Conservation (phyloP, 2,797 vertebrate species). For the Rhodeus uyekii region DNA sequence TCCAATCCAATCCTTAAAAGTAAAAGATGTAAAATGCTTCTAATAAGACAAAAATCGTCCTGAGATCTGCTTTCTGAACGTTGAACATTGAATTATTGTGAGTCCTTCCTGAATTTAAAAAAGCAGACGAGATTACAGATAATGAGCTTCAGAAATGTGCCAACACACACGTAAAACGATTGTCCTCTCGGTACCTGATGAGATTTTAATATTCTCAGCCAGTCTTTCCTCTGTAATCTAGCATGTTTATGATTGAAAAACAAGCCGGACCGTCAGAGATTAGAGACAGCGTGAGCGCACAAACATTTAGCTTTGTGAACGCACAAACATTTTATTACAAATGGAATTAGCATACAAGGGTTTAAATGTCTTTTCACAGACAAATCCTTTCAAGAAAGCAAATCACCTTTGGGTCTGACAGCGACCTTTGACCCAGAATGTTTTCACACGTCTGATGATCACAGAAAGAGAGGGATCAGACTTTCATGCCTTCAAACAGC, state of each 20-base stretch:
- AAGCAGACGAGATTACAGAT: background rate
- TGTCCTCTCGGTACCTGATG: background rate
- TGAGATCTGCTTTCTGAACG: background rate
- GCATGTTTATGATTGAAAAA: constrained; percentile 17
- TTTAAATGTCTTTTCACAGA: constrained; percentile 4
- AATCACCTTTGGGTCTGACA: background rate
- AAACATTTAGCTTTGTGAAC: constrained; percentile 4
- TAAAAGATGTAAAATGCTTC: background rate
- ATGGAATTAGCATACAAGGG: constrained; percentile 19
- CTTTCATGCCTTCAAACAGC: background rate
- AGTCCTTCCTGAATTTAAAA: background rate
- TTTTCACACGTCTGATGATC: background rate
- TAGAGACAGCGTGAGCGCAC: too few species aligned
- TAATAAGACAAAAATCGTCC: background rate
- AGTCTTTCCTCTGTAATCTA: constrained; percentile 7
- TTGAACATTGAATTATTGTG: background rate
- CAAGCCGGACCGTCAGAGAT: background rate
- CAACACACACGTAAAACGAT: background rate
- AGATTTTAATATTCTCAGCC: constrained; percentile 1
- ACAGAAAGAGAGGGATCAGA: background rate
- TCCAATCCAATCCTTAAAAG: background rate
- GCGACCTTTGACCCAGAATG: background rate
- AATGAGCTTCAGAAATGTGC: constrained; percentile 14
- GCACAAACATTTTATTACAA: background rate
- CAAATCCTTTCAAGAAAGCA: constrained; percentile 23